A percentile compares a stretch with the other conserved stretches of the same genome.
Conservation (phyloP, 2,113 vertebrate species). For the Pavo muticus region DNA sequence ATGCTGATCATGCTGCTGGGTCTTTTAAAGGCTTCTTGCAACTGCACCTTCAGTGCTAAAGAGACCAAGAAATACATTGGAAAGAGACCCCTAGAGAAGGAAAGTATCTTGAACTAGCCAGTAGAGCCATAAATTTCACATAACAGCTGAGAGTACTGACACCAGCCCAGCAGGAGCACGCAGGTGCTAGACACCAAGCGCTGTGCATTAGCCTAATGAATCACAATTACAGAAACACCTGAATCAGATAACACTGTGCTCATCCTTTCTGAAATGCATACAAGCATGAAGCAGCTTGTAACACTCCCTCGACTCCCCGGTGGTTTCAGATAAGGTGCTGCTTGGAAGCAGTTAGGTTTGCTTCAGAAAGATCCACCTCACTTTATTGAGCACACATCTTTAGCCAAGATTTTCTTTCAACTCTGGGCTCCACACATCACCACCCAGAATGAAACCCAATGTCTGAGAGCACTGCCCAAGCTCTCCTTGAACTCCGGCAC, state of each 20-base stretch:
- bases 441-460: too few relatives aligned
- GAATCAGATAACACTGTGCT: not conserved
- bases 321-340: not conserved
- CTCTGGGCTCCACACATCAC: too few relatives aligned
- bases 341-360: not conserved
- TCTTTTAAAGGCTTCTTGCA: not conserved
- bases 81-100: not conserved
- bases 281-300: not conserved
- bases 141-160: not conserved
- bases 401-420: not conserved
- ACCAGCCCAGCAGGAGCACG: not conserved
- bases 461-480: too few relatives aligned
- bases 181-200: not conserved
- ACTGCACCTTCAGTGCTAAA: not conserved
- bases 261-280: not conserved
- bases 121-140: not conserved
- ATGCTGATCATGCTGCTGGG: too few relatives aligned
- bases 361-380: not conserved
- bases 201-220: not conserved
- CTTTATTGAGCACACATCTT: fast-evolving
- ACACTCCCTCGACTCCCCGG: fast-evolving
- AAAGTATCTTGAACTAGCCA: not conserved
- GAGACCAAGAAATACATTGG: not conserved
- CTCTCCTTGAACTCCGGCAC: too few relatives aligned
- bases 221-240: not conserved